Conservation (phyloP, 2,888 invertebrate species). For the Eumacrocentrus americanus region DNA sequence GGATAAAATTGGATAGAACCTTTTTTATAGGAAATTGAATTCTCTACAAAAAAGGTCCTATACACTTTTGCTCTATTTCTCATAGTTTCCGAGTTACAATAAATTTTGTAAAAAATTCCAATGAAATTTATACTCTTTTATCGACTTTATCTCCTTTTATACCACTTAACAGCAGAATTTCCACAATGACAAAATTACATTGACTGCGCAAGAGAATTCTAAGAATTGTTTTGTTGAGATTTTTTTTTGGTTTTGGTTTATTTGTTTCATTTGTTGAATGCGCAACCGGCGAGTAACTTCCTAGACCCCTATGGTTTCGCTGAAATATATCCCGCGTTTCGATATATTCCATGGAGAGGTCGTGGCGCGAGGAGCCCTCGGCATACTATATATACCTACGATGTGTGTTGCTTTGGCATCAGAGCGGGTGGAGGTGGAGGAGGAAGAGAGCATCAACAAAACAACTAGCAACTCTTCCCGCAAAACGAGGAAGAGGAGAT, state of each 20-base stretch:
- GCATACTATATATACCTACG: not conserved
- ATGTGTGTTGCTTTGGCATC: not conserved
- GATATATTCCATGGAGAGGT: not conserved
- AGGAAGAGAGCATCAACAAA: not conserved
- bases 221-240: too few species aligned
- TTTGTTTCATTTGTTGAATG: not conserved
- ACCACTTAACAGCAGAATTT: too few species aligned
- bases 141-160: too few species aligned
- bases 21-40: too few species aligned
- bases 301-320: conserved; percentile 43
- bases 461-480: not conserved
- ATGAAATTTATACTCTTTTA: too few species aligned
- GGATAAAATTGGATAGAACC: too few species aligned
- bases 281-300: not conserved
- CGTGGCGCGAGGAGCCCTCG: not conserved
- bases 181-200: too few species aligned
- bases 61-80: too few species aligned
- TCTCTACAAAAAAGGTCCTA: too few species aligned
- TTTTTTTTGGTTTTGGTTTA: not conserved
- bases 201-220: too few species aligned
- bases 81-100: too few species aligned
- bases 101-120: too few species aligned
- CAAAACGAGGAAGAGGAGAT: not conserved
- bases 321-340: conserved; percentile 44
- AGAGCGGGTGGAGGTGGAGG: not conserved